These are phyloP conservation scores for Nymphalis polychloros DNA, from an alignment of 2,888 invertebrate genomes.

Conservation along the genomic window DNA sequence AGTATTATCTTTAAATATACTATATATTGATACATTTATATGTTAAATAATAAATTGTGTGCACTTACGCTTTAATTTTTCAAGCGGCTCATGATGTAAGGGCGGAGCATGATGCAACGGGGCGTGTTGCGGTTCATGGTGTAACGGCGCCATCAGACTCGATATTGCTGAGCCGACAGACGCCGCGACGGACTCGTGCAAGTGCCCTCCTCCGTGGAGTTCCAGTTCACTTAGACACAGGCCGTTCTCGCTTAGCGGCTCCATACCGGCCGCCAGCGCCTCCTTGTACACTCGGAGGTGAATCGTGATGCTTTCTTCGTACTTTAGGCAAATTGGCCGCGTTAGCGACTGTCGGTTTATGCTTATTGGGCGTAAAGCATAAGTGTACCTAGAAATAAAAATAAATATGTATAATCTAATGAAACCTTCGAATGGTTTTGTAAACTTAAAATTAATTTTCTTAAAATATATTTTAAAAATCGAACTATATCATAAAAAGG, in stretches of 20 bases:
- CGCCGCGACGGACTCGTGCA: slow-evolving; percentile 78
- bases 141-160: slow-evolving; percentile 79
- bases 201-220: slow-evolving; percentile 74
- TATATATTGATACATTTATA: neutral
- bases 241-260: slow-evolving; percentile 85
- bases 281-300: slow-evolving; percentile 82
- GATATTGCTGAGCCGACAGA: slow-evolving; percentile 80
- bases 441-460: no score
- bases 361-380: slow-evolving; percentile 29
- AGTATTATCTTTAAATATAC: no score
- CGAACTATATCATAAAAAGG: neutral
- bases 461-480: neutral
- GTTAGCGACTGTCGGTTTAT: slow-evolving; percentile 34
- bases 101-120: slow-evolving; percentile 83
- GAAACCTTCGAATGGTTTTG: no score
- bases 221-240: slow-evolving; percentile 88
- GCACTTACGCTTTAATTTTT: slow-evolving; percentile 89
- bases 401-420: neutral
- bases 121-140: slow-evolving; percentile 82
- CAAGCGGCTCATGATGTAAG: slow-evolving; percentile 87
- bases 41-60: slow-evolving; percentile 3
- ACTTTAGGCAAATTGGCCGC: slow-evolving; percentile 49
- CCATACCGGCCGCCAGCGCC: slow-evolving; percentile 85
- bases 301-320: slow-evolving; percentile 69
- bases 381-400: slow-evolving; percentile 33